Evolutionary conservation across 2,797 vertebrate species (phyloP).

Genomic region (Mareca penelope): DNA sequence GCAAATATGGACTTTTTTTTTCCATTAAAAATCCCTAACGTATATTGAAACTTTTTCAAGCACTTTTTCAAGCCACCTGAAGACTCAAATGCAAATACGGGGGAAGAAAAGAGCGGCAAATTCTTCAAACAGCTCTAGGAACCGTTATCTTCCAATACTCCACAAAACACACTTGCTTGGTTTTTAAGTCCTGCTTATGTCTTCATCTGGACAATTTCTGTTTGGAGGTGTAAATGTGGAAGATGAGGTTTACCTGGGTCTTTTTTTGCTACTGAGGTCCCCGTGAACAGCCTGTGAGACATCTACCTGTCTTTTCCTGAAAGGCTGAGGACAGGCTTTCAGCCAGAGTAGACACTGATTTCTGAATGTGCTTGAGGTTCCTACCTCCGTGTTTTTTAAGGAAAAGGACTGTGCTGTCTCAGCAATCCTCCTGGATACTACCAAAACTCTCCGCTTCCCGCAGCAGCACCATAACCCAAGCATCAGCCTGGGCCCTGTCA

Average conservation of each 20-base stretch:
- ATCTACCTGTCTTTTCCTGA: not conserved
- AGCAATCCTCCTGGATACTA: not conserved
- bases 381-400: not conserved
- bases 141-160: not conserved
- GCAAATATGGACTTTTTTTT: not conserved
- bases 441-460: not conserved
- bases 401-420: not conserved
- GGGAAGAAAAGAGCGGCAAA: not conserved
- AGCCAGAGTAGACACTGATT: not conserved
- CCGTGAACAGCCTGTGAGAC: not conserved
- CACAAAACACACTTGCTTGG: not conserved
- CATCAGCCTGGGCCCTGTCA: not conserved
- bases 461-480: not conserved
- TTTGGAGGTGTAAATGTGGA: not conserved
- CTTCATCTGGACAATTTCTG: not conserved
- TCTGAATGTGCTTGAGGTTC: not conserved
- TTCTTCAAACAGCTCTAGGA: not conserved
- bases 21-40: slow-evolving; percentile 15
- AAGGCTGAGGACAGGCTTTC: not conserved
- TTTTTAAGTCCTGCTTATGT: not conserved
- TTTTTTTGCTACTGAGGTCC: not conserved
- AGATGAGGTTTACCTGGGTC: not conserved
- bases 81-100: not conserved
- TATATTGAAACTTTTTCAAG: not conserved
- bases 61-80: slow-evolving; percentile 20